phyloP scores from a whole-genome alignment of 2,888 invertebrate species.

The Aquatica leii region DNA sequence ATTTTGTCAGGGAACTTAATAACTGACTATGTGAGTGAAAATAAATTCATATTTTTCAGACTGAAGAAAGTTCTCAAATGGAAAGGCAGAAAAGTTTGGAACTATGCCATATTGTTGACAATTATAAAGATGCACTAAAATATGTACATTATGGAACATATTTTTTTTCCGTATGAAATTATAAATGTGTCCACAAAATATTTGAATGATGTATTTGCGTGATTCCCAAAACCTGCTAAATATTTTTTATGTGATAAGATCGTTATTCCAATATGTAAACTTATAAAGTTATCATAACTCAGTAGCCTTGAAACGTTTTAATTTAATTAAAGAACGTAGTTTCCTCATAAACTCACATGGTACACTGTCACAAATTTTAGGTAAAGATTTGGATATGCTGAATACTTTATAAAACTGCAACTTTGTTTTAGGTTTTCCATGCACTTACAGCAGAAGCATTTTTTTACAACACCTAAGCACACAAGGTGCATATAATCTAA shows the following conservation, averaged over 20 bases:
- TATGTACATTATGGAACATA: neutral
- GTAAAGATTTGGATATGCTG: too few relatives aligned
- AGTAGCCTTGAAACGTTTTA: too few relatives aligned
- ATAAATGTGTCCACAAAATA: neutral
- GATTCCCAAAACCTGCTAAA: too few relatives aligned
- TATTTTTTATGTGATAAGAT: too few relatives aligned
- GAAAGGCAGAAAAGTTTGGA: neutral
- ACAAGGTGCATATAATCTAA: constrained; percentile 8
- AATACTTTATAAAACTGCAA: neutral
- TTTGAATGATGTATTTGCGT: too few relatives aligned
- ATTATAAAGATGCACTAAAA: neutral
- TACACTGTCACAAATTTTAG: neutral
- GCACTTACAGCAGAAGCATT: neutral
- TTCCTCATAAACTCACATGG: neutral
- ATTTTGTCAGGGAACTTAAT: neutral
- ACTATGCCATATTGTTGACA: neutral
- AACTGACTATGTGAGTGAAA: neutral
- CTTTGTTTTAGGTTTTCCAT: neutral
- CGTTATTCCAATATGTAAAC: too few relatives aligned
- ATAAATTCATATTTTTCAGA: neutral
- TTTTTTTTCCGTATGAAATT: neutral
- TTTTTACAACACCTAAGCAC: neutral
- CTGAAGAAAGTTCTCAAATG: too few relatives aligned
- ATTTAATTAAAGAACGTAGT: neutral
- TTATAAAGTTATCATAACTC: too few relatives aligned